Conservation (phyloP, 2,113 vertebrate genomes). For the Boleophthalmus pectinirostris region DNA sequence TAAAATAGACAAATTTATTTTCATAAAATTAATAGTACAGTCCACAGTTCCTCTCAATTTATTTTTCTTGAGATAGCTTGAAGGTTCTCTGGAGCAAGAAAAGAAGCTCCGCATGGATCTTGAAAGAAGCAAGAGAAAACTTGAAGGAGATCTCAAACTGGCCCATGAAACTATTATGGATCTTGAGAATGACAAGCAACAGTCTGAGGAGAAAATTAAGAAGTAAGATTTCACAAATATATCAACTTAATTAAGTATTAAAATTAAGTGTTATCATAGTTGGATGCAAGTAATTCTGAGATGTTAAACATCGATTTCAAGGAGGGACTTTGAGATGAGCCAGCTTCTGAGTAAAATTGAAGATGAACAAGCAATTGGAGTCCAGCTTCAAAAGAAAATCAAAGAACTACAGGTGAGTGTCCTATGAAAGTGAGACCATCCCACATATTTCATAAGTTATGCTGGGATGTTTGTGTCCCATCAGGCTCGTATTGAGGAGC, state of each 20-base stretch:
- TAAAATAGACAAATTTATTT: background rate
- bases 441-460: background rate
- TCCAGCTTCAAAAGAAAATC: conserved; percentile 86
- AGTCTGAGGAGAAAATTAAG: conserved; percentile 69
- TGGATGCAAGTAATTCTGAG: background rate
- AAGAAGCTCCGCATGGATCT: conserved; percentile 85
- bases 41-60: background rate
- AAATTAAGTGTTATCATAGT: background rate
- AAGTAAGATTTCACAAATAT: conserved; percentile 56
- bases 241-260: background rate
- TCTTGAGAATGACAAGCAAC: conserved; percentile 75
- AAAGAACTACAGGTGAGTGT: conserved; percentile 82
- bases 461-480: background rate
- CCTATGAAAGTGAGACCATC: background rate
- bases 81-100: conserved; percentile 84
- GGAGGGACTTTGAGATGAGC: conserved; percentile 86
- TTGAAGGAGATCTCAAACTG: conserved; percentile 73
- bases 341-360: conserved; percentile 84
- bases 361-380: conserved; percentile 78
- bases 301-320: conserved; percentile 34
- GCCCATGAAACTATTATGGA: conserved; percentile 74
- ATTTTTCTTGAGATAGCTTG: background rate
- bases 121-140: conserved; percentile 76
- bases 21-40: background rate
- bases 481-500: conserved; percentile 76